phyloP scores from a whole-genome alignment of 2,113 vertebrate species.

The Polypterus senegalus region DNA sequence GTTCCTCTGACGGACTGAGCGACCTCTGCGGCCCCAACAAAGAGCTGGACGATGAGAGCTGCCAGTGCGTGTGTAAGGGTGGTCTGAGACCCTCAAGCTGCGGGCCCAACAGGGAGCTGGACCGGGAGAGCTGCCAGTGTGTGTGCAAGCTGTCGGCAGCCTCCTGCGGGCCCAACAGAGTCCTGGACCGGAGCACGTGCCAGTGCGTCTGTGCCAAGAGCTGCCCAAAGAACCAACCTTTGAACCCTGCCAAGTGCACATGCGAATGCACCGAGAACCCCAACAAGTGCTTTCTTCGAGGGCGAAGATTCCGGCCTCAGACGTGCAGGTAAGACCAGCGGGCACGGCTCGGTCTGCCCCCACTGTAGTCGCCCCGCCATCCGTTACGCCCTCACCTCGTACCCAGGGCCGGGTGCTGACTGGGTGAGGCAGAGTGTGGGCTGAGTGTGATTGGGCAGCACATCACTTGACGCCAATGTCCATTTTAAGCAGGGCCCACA shows the following conservation, averaged over 20 bases:
- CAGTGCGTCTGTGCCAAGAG: conserved; percentile 70
- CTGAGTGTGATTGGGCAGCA: too few relatives aligned
- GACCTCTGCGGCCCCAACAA: conserved; percentile 74
- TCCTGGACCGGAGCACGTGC: conserved; percentile 75
- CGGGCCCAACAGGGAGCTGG: conserved; percentile 62
- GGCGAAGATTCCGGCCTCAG: conserved; percentile 73
- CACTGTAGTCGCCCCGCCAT: too few relatives aligned
- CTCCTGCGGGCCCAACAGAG: conserved; percentile 59
- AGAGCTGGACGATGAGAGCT: conserved; percentile 80
- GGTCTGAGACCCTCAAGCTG: conserved; percentile 51
- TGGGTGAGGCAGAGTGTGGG: too few relatives aligned
- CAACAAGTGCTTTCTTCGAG: conserved; percentile 83
- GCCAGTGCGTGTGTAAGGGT: conserved; percentile 74
- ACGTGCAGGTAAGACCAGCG: conserved; percentile 74
- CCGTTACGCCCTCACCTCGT: too few relatives aligned
- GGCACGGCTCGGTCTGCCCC: too few relatives aligned
- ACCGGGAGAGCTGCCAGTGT: conserved; percentile 74
- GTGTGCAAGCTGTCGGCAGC: conserved; percentile 54
- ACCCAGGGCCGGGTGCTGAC: too few relatives aligned
- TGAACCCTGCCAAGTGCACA: conserved; percentile 72
- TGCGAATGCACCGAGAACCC: conserved; percentile 86
- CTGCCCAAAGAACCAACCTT: conserved; percentile 73
- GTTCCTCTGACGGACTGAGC: conserved; percentile 43
- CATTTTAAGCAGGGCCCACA: too few relatives aligned
- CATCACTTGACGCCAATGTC: too few relatives aligned